Conservation (phyloP, 2,888 invertebrate genomes). For the Helicoverpa assulta region DNA sequence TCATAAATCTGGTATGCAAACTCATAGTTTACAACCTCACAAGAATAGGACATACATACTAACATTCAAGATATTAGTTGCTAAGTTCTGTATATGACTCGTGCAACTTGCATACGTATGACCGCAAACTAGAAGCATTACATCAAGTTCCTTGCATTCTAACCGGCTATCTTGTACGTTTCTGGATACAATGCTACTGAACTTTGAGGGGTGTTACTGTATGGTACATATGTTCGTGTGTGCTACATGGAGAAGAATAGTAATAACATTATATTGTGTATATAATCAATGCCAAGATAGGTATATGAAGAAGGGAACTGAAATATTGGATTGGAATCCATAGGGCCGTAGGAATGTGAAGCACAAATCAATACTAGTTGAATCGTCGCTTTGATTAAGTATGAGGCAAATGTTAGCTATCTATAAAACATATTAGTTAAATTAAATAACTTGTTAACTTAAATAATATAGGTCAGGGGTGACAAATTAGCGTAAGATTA, state of each 20-base stretch:
- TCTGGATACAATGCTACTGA: conserved; percentile 21
- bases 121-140: conserved; percentile 30
- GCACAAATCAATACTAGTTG: too few species aligned
- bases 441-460: too few species aligned
- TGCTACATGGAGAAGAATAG: background rate
- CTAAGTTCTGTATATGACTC: conserved; percentile 9
- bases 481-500: too few species aligned
- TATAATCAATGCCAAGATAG: too few species aligned
- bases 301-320: too few species aligned
- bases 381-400: too few species aligned
- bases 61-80: conserved; percentile 24
- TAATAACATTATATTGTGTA: too few species aligned
- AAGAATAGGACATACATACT: background rate
- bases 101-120: conserved; percentile 37
- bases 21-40: background rate
- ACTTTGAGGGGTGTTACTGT: conserved; percentile 3
- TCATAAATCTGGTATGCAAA: conserved; percentile 25
- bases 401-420: too few species aligned
- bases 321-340: too few species aligned
- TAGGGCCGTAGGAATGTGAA: too few species aligned
- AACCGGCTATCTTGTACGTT: conserved; percentile 23
- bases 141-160: conserved; percentile 37
- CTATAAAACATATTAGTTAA: too few species aligned
- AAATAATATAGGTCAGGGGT: too few species aligned
- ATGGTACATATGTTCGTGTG: background rate